These are phyloP conservation scores for Thamnophis elegans DNA, from an alignment of 2,797 vertebrate species.

Conservation along the genomic window DNA sequence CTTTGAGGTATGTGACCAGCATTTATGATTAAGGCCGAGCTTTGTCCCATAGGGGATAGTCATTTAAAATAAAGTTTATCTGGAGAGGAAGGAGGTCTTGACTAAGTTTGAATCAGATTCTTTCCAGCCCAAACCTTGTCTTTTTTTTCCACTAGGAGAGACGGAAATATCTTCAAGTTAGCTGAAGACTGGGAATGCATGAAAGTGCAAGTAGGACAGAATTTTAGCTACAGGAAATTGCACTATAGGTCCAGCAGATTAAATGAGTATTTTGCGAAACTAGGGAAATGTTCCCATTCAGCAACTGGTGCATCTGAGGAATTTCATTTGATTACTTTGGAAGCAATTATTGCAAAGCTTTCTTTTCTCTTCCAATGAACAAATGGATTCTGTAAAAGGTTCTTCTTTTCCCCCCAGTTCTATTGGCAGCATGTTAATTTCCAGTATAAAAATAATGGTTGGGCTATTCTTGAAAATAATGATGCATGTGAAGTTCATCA, in stretches of 20 bases:
- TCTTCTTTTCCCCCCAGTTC: neutral
- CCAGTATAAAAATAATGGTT: neutral
- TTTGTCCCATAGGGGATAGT: neutral
- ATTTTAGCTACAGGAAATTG: neutral
- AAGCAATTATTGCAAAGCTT: neutral
- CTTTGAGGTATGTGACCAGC: neutral
- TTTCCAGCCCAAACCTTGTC: neutral
- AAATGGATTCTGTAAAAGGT: neutral
- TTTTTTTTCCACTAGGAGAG: neutral
- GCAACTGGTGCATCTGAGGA: neutral
- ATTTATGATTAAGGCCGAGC: neutral
- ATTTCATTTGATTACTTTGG: neutral
- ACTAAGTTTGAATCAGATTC: neutral
- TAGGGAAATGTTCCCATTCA: neutral
- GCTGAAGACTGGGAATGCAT: neutral
- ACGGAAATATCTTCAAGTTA: neutral
- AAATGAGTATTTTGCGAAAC: neutral
- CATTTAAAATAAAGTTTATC: neutral
- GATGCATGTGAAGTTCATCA: slow-evolving; percentile 34
- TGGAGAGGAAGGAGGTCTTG: neutral
- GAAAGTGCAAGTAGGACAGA: neutral
- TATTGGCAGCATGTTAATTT: neutral
- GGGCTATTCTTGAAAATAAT: neutral
- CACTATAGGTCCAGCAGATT: neutral
- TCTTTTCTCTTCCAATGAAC: neutral